Evolutionary conservation across 2,797 vertebrate genomes (phyloP).

Genomic region (Sebastes steindachneri): DNA sequence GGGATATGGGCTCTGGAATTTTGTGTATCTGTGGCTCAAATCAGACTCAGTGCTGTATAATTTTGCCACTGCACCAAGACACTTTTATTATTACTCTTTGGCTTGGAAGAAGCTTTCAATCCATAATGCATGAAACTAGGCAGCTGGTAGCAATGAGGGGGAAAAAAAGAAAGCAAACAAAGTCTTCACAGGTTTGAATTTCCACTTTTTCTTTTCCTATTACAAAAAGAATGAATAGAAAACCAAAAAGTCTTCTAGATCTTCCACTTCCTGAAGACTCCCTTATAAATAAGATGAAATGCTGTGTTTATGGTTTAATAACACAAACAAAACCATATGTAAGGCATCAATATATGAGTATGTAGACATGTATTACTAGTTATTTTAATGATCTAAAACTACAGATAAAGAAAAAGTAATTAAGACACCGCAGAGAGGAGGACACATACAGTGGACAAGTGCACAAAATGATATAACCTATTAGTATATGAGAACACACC

Average conservation of each 20-base stretch:
- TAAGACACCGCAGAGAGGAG: neutral
- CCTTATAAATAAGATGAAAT: neutral
- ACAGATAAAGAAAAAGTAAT: neutral
- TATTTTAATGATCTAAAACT: neutral
- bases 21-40: conserved; percentile 10
- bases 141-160: neutral
- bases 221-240: neutral
- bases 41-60: conserved; percentile 23
- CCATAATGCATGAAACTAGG: conserved; percentile 29
- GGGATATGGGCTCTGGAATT: conserved; percentile 12
- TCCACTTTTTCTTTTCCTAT: neutral
- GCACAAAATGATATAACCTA: neutral
- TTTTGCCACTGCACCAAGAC: conserved; percentile 19
- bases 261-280: neutral
- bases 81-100: conserved; percentile 26
- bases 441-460: neutral
- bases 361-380: neutral
- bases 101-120: conserved; percentile 15
- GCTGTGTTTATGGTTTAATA: neutral
- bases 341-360: neutral
- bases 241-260: neutral
- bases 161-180: neutral
- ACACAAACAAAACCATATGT: neutral
- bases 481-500: neutral
- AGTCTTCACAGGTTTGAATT: neutral